Conservation (phyloP, 2,797 vertebrate species). For the Rhinichthys osculus region DNA sequence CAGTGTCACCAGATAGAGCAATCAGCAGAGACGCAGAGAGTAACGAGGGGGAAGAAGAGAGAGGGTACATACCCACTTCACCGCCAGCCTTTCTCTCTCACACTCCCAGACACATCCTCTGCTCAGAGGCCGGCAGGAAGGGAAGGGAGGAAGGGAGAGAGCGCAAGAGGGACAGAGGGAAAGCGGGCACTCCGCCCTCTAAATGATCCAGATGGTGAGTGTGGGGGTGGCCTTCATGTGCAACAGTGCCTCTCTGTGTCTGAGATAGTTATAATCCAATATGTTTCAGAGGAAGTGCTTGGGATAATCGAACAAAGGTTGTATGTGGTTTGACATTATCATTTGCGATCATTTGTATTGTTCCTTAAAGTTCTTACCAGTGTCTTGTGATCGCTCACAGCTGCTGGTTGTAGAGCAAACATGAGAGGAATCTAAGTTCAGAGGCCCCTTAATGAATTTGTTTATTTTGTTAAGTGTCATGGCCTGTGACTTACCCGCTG, state of each 20-base stretch:
- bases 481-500: constrained; percentile 56
- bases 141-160: constrained; percentile 60
- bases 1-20: constrained; percentile 44
- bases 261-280: constrained; percentile 14
- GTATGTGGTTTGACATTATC: neutral
- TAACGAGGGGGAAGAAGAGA: constrained; percentile 49
- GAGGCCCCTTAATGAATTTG: constrained; percentile 54
- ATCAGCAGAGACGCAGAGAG: constrained; percentile 50
- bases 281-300: constrained; percentile 8
- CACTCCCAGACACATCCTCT: constrained; percentile 78
- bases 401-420: constrained; percentile 59
- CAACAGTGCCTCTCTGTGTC: constrained; percentile 55
- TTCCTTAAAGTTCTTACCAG: neutral
- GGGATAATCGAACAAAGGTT: neutral
- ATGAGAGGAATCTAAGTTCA: constrained; percentile 39
- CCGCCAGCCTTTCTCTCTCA: constrained; percentile 59
- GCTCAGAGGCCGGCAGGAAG: constrained; percentile 78
- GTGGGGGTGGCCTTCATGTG: constrained; percentile 54
- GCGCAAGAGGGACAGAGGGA: constrained; percentile 44
- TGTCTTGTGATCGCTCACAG: constrained; percentile 56
- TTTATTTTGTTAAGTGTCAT: constrained; percentile 61
- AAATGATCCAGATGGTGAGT: constrained; percentile 60
- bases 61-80: constrained; percentile 55
- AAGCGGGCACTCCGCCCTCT: constrained; percentile 44
- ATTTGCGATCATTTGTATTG: neutral